Percentiles rank a stretch among this genome's conserved stretches.
Conservation (phyloP, 2,797 vertebrate species). For the Sebastes vulpes region DNA sequence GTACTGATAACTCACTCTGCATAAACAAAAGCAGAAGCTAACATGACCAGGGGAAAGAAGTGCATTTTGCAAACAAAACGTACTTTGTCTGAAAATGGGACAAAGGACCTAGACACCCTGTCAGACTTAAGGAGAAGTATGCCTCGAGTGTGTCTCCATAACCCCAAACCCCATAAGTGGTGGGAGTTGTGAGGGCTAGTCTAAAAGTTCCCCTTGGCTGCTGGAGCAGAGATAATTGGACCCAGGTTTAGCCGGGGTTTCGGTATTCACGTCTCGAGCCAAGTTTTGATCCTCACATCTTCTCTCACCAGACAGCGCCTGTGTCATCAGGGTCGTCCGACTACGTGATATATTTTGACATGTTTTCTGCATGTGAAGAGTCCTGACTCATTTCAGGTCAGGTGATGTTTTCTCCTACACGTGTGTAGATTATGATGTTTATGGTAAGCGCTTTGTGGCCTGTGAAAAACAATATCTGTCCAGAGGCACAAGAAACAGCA, state of each 20-base stretch:
- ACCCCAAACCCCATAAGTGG: slow-evolving; percentile 51
- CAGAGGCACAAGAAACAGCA: slow-evolving; percentile 2
- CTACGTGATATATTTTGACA: slow-evolving; percentile 40
- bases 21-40: slow-evolving; percentile 4
- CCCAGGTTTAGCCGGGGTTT: slow-evolving; percentile 77
- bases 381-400: slow-evolving; percentile 25
- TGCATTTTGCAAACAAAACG: slow-evolving; percentile 43
- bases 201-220: slow-evolving; percentile 80
- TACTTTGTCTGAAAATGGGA: slow-evolving; percentile 56
- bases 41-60: neutral
- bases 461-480: slow-evolving; percentile 7
- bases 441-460: slow-evolving; percentile 6
- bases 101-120: slow-evolving; percentile 39
- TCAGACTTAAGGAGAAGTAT: slow-evolving; percentile 46
- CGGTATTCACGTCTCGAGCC: slow-evolving; percentile 74
- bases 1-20: neutral
- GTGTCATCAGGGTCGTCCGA: slow-evolving; percentile 28
- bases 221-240: slow-evolving; percentile 83
- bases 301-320: slow-evolving; percentile 44
- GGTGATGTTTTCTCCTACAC: neutral
- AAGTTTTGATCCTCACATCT: slow-evolving; percentile 72
- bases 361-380: slow-evolving; percentile 31
- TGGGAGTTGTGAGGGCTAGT: slow-evolving; percentile 62
- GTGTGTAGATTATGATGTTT: slow-evolving; percentile 29
- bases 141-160: slow-evolving; percentile 62